Conservation (phyloP, 2,797 vertebrate species). For the Onychomys leucogaster region DNA sequence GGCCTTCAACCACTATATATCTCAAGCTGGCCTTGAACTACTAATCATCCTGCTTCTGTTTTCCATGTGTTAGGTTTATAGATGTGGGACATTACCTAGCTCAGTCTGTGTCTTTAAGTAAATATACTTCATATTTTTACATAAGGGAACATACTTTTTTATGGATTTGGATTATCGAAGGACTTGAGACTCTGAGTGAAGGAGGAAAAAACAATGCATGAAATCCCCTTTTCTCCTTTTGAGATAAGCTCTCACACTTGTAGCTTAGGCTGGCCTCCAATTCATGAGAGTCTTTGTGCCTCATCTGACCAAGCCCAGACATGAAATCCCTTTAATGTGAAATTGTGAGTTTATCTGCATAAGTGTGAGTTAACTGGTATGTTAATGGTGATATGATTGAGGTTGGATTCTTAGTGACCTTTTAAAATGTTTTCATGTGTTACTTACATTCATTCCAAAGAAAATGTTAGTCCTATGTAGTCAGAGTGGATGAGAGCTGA, state of each 20-base stretch:
- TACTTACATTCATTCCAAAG: neutral
- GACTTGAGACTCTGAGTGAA: neutral
- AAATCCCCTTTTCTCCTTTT: neutral
- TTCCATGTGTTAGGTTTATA: neutral
- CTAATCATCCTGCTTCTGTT: neutral
- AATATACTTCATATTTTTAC: neutral
- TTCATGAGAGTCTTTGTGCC: neutral
- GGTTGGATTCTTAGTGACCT: neutral
- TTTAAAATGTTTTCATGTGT: neutral
- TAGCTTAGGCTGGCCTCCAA: neutral
- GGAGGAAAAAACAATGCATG: neutral
- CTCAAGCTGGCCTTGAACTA: neutral
- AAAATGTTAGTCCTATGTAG: neutral
- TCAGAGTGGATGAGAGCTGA: neutral
- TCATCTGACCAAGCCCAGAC: neutral
- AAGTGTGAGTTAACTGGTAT: neutral
- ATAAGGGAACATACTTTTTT: neutral
- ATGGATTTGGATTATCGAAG: neutral
- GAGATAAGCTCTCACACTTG: neutral
- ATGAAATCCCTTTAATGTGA: neutral
- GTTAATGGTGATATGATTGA: neutral
- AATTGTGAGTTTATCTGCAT: neutral
- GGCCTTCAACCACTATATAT: neutral
- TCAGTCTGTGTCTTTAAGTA: neutral
- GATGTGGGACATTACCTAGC: neutral